Base-by-base conservation (phyloP, 2,888 invertebrate genomes). In the Autographa gamma region DNA sequence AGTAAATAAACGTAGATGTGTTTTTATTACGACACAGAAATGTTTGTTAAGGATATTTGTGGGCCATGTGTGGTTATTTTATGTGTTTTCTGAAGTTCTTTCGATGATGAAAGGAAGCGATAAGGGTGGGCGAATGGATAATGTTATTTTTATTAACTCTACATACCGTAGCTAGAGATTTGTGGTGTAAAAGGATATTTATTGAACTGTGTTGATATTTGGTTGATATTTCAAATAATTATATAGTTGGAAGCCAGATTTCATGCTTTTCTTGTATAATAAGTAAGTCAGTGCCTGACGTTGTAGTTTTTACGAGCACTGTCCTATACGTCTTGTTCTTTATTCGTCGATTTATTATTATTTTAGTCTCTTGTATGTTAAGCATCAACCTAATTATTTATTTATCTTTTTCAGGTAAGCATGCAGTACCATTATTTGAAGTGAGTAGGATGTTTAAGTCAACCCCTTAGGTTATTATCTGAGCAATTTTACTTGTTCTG, bases 1-100 rank as follows among this genome's bases (percentile, higher is more conserved):
- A 25, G 18, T 62, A 75, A 75, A 75, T 66, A 79, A 71, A 75
- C 70, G 54, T 56, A 56, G 48, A 56, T 56, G 25, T 56, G 25
- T 56, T 64, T 70, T 79, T 62, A 38, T 74, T 74, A 74, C 43
- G 56, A 66, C 60, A 54, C 25, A 52, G n/a, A 9, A 19, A 48
- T 70, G 32, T 69, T 9, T 19, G 60, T 43, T 38, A 32, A 48
- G 19, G 25, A n/a, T 38, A 38, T 52, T 66, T 54, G 38, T 66
- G 25, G 54, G 16, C 54, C 54, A 56, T 25, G 54, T 56, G 54
- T 19, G 54, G 54, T 56, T 56, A 19, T 25, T 56, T 56, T 19
- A 56, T 56, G 54, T 56, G 54, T 48, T 60, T 66, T 59, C 59
- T 66, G 43, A 32, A 48, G 59, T 56, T 56, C 54, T 25, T 19